Evolutionary conservation across 2,888 invertebrate species (phyloP), one percentile per base, ranked within the genome.

Genomic region (Elysia crispata): DNA sequence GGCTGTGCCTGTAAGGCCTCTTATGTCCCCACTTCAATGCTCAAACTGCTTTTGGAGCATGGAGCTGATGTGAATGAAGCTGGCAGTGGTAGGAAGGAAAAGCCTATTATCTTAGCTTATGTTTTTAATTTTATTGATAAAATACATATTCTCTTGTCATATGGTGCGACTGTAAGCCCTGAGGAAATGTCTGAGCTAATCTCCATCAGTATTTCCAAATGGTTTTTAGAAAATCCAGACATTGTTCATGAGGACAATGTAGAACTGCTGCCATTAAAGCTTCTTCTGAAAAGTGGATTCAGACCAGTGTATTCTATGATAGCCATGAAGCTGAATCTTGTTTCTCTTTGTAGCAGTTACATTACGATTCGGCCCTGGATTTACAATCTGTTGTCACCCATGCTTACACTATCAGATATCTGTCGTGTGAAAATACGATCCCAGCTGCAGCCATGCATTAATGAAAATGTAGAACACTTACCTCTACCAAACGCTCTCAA

Each of bases 111-210:
- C 60, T 86, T 89, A 67, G 89, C 90, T 0, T 90, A 88, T 83
- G 90, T 88, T 50, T 88, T 89, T 78, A 90, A 90, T 79, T 87
- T 89, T 25, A 86, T 89, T n/a, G 87, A 88, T 50, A 90, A 90
- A 85, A 86, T 90, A 54, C 84, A 86, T 76, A 81, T 89, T 25
- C 82, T 90, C n/a, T 76, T 90, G 72, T 89, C 90, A 0, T 89
- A 88, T 76, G 89, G 90, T 81, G 90, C 90, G 1, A 82, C 84
- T n/a, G 81, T 90, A 13, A 87, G 87, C 5, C 81, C 84, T n/a
- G 88, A 86, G 54, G 90, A 89, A 80, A 88, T 90, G 88, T 88
- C 89, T 8, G 89, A 87, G 28, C 82, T 90, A 15, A 88, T 90
- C 8, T 88, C 88, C 1, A 79, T 90, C 20, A 89, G 87, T 25